Base-by-base conservation (phyloP, 2,113 vertebrate species). In the Siphamia tubifer region DNA sequence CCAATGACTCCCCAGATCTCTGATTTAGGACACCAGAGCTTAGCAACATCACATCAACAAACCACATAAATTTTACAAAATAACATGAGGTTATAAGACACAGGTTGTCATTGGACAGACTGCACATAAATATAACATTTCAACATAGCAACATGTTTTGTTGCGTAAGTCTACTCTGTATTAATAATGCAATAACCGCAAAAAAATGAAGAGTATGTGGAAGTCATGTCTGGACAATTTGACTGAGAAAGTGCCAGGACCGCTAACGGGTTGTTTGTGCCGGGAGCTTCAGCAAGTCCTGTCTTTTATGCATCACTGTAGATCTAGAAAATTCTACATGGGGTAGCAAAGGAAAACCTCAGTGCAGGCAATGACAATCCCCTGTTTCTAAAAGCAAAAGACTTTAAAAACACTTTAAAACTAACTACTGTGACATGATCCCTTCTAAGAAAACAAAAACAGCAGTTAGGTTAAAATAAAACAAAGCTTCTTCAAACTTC, bases 161-260 rank as follows among this genome's bases (percentile, higher is more conserved):
- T 49, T 48, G 13, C 25, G 16, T 35, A 52, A 8, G 31, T 35
- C 11, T 31, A 4, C 7, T 20, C 12, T 8, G 15, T 39, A 40
- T 44, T 2, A 57, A 57, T 32, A 68, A 32, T 68, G 28, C 43
- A 35, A 24, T 12, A 19, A 13, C 15, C n/a, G 4, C 2, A 9
- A 23, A 25, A 45, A 49, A 31, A 8, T 1, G 0, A 31, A n/a
- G n/a, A 30, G 21, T 28, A 27, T 25, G 4, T 31, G 27, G 5
- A 4, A 48, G 28, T 68, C 40, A 31, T 30, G 51, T 39, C 44
- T 34, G 43, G 40, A 55, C 17, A 35, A 30, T 66, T 68, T 55
- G 48, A 49, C 19, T 36, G 23, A 60, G 49, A 25, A 66, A 54
- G 74, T 77, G 82, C 66, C 69, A 21, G 58, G 65, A 65, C n/a